Percentiles rank a stretch among this genome's conserved stretches.
phyloP scores from a whole-genome alignment of 1,140 invertebrate genomes.

The Gryon sp. region DNA sequence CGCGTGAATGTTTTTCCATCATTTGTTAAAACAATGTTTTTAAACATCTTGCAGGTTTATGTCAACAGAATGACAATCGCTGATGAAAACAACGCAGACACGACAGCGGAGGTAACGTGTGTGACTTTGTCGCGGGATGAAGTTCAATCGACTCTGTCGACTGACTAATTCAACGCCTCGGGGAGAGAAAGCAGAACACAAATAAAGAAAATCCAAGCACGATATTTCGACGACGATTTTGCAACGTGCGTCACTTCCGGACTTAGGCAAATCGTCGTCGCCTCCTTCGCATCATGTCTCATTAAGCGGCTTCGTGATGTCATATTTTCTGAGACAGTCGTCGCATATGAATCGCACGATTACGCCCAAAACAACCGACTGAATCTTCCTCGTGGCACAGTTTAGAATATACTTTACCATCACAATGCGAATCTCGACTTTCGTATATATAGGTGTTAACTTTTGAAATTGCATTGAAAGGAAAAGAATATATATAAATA shows the following conservation, averaged over 20 bases:
- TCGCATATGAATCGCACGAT: constrained; percentile 49
- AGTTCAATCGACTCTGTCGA: too few relatives aligned
- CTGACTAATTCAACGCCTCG: too few relatives aligned
- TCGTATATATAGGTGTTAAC: too few relatives aligned
- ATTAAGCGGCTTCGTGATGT: constrained; percentile 45
- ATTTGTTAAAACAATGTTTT: constrained; percentile 40
- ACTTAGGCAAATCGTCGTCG: constrained; percentile 40
- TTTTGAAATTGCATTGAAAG: too few relatives aligned
- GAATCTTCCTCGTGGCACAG: constrained; percentile 31
- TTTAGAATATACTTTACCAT: too few relatives aligned
- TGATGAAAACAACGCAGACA: constrained; percentile 75
- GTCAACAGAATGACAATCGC: too few relatives aligned
- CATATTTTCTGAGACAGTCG: constrained; percentile 47
- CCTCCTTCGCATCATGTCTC: constrained; percentile 37
- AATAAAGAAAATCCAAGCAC: neutral
- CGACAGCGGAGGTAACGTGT: constrained; percentile 77
- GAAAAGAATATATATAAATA: too few relatives aligned
- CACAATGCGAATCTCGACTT: neutral
- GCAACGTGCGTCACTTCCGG: constrained; percentile 51
- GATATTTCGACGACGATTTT: constrained; percentile 11
- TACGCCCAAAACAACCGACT: constrained; percentile 27
- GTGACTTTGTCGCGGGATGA: constrained; percentile 62
- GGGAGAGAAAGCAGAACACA: neutral
- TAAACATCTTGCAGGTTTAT: constrained; percentile 74
- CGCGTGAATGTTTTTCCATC: too few relatives aligned